Evolutionary conservation across 2,888 invertebrate genomes (phyloP).

Genomic region (Brenthis ino): DNA sequence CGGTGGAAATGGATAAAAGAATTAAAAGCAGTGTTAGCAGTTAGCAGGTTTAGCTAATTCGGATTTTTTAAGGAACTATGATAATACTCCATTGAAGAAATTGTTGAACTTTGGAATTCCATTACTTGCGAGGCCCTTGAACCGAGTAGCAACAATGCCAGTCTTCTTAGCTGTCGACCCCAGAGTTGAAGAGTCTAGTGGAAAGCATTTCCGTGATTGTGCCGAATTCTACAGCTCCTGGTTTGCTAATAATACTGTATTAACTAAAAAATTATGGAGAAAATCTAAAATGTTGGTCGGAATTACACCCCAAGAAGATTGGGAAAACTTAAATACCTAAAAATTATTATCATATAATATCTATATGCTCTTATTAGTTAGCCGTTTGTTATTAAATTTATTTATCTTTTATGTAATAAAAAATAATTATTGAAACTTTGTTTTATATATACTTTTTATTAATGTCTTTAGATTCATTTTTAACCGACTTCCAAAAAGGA

Average conservation of each 20-base stretch:
- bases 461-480: too few relatives aligned
- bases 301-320: constrained; percentile 57
- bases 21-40: constrained; percentile 65
- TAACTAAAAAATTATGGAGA: constrained; percentile 56
- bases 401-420: too few relatives aligned
- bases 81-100: constrained; percentile 45
- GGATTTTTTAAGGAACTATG: constrained; percentile 86
- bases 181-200: constrained; percentile 53
- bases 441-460: too few relatives aligned
- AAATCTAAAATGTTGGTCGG: constrained; percentile 56
- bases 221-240: constrained; percentile 62
- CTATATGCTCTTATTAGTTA: too few relatives aligned
- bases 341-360: too few relatives aligned
- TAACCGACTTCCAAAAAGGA: too few relatives aligned
- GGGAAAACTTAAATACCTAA: constrained; percentile 47
- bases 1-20: constrained; percentile 78
- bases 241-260: constrained; percentile 61
- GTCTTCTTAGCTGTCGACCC: constrained; percentile 62
- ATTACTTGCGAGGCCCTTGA: constrained; percentile 52
- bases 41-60: constrained; percentile 90
- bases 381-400: too few relatives aligned
- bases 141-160: constrained; percentile 57
- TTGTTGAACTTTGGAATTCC: constrained; percentile 50
- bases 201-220: constrained; percentile 65
- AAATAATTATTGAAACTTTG: too few relatives aligned